Base-by-base conservation (phyloP, 2,888 invertebrate species). In the Perizoma affinitatum region DNA sequence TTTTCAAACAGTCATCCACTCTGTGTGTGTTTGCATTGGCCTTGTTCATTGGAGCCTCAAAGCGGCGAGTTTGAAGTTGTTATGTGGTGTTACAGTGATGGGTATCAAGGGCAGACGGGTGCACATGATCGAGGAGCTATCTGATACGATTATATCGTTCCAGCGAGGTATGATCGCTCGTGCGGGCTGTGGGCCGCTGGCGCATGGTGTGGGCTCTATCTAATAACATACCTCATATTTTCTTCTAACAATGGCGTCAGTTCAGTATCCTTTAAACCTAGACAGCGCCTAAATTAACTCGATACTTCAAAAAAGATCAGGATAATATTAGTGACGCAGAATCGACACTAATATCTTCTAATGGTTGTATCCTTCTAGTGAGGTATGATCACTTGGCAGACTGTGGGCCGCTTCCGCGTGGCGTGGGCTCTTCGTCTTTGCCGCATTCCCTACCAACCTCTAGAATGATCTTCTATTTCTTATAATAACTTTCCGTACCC, bases 61-160 rank as follows among this genome's bases (percentile, higher is more conserved):
- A 51, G 60, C 68, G 74, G 78, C 71, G 71, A 71, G 64, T 75
- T 75, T 86, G 79, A 86, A 81, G 83, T 83, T 83, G 75, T 86
- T 66, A 88, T 90, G 82, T 91, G 91, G 89, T 93, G 90, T 93
- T 94, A 80, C 95, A 98, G 98, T 98, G 94, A 98, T 98, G 98
- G 98, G 98, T 94, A 98, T 98, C 95, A 98, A 98, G 94, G 98
- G 98, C 89, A 95, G 98, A 86, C 95, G 98, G 90, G 98, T 98
- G 92, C 98, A 98, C 94, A 97, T 98, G 96, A 98, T 98, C 92
- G 98, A 98, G 94, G 98, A 98, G 94, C 95, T 98, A 93, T 98
- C 98, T 94, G 98, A 98, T 94, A 98, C 98, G 87, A 97, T 98
- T 92, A 98, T 98, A 94, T 98, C 98, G 90, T 98, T 98, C 95